Evolutionary conservation across 1,140 invertebrate species (phyloP).

Genomic region (Cotesia chilonis): DNA sequence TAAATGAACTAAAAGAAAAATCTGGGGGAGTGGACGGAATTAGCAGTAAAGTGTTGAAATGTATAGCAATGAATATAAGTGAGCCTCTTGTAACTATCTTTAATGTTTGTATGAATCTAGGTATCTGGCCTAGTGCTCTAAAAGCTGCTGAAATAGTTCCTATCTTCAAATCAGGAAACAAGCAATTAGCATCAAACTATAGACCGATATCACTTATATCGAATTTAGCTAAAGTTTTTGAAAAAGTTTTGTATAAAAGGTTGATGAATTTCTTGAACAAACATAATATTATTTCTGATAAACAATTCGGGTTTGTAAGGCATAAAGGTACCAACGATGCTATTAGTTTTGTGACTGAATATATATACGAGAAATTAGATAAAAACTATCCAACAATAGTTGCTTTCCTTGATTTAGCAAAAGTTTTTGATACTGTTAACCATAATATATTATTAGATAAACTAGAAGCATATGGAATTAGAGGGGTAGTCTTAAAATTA

Average conservation of each 20-base stretch:
- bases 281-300: slow-evolving; percentile 11
- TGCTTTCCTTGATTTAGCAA: neutral
- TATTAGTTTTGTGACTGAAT: neutral
- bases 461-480: neutral
- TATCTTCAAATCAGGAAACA: neutral
- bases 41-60: neutral
- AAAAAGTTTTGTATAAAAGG: slow-evolving; percentile 4
- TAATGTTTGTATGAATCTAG: neutral
- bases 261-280: slow-evolving; percentile 27
- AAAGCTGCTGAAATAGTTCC: neutral
- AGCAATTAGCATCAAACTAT: neutral
- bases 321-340: slow-evolving; percentile 24
- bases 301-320: slow-evolving; percentile 20
- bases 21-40: neutral
- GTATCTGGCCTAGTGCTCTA: neutral
- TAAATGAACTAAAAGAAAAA: neutral
- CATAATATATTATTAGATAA: no score
- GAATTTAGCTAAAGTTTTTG: neutral
- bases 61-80: neutral
- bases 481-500: neutral
- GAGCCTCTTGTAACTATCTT: neutral
- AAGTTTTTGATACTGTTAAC: no score
- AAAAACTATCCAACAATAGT: neutral
- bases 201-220: neutral
- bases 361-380: slow-evolving; percentile 12